phyloP scores from a whole-genome alignment of 1,140 invertebrate genomes.

The Lineus longissimus region DNA sequence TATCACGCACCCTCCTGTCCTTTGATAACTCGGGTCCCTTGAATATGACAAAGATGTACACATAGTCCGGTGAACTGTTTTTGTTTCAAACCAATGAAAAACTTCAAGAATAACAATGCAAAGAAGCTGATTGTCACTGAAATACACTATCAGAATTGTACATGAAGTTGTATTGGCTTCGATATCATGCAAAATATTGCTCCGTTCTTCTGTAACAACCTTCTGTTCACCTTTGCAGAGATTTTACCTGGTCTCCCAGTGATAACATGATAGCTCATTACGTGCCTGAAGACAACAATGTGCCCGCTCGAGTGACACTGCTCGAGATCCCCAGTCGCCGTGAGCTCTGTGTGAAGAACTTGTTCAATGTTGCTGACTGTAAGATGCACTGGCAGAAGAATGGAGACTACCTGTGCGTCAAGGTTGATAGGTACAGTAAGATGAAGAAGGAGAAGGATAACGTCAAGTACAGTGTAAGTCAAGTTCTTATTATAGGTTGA shows the following conservation, averaged over 20 bases:
- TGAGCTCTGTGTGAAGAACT: slow-evolving; percentile 92
- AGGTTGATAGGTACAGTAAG: slow-evolving; percentile 96
- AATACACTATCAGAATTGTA: no score
- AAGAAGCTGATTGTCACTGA: no score
- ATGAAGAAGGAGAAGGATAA: slow-evolving; percentile 73
- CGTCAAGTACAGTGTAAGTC: slow-evolving; percentile 79
- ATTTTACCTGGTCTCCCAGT: slow-evolving; percentile 97
- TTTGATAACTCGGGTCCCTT: no score
- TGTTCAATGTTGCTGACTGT: slow-evolving; percentile 96
- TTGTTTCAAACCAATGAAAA: no score
- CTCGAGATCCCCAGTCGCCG: slow-evolving; percentile 67
- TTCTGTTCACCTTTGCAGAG: slow-evolving; percentile 56
- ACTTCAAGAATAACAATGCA: no score
- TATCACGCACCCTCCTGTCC: slow-evolving; percentile 11
- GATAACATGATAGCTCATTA: slow-evolving; percentile 96
- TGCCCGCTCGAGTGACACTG: slow-evolving; percentile 58
- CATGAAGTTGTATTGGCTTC: no score
- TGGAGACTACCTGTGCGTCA: slow-evolving; percentile 95
- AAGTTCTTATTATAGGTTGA: background rate
- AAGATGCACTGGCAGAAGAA: slow-evolving; percentile 99
- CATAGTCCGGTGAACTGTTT: no score
- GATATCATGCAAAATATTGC: no score
- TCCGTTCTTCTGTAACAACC: no score
- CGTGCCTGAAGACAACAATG: slow-evolving; percentile 85
- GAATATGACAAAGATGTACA: no score